A percentile compares a stretch with the other conserved stretches of the same genome.
Conservation (phyloP, 2,113 vertebrate species). For the Zosterops lateralis region DNA sequence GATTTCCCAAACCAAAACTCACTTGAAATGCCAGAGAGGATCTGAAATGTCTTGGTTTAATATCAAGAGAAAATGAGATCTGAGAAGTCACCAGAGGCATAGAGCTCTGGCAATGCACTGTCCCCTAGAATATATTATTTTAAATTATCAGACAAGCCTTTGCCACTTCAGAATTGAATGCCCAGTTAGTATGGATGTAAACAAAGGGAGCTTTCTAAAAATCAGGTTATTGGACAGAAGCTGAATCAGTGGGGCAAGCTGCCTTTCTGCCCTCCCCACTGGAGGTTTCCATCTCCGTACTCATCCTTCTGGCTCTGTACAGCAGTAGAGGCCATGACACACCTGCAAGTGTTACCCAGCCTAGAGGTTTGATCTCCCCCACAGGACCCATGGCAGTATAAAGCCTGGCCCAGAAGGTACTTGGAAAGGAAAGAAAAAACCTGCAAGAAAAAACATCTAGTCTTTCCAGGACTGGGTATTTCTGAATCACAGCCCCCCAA, state of each 20-base stretch:
- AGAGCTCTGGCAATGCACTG: neutral
- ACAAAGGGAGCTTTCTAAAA: neutral
- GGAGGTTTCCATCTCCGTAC: neutral
- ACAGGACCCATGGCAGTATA: neutral
- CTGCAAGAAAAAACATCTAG: neutral
- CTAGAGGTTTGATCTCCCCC: neutral
- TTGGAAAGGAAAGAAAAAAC: neutral
- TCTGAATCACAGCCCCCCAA: accelerated
- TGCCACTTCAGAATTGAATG: neutral
- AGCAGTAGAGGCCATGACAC: neutral
- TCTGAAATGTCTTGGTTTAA: slow-evolving; percentile 25
- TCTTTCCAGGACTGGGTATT: neutral
- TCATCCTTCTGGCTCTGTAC: accelerated
- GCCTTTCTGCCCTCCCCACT: neutral
- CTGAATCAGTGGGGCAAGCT: neutral
- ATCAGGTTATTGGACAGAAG: neutral
- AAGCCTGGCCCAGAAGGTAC: neutral
- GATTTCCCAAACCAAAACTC: neutral
- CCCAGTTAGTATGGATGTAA: neutral
- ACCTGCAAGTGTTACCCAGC: neutral
- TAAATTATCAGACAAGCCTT: neutral
- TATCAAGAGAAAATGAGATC: slow-evolving; percentile 28
- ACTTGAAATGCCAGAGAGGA: slow-evolving; percentile 34
- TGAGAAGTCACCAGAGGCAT: neutral
- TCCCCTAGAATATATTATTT: neutral